Percentiles rank a stretch among this genome's conserved stretches.
Conservation (phyloP, 2,888 invertebrate species). For the Mythimna ferrago region DNA sequence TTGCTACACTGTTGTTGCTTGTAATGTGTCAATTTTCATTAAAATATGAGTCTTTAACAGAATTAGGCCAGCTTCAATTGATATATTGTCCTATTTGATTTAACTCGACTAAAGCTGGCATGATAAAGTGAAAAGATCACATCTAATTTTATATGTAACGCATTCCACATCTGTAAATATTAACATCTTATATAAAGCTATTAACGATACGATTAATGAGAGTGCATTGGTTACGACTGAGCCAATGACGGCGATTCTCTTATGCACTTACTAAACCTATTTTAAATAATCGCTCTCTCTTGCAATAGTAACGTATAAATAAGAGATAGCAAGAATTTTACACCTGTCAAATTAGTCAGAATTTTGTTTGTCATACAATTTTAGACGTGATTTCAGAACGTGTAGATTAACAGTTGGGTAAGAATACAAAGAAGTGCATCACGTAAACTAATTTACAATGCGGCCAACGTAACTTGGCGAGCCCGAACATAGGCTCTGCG, state of each 20-base stretch:
- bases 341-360: no score
- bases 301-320: no score
- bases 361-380: no score
- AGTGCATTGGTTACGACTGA: background rate
- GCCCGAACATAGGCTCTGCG: no score
- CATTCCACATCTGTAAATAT: slow-evolving; percentile 10
- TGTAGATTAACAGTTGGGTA: no score
- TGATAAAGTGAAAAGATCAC: background rate
- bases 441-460: no score
- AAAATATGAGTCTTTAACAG: background rate
- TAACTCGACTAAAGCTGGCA: background rate
- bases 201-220: slow-evolving; percentile 9
- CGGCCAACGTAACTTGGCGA: no score
- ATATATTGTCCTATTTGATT: background rate
- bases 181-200: background rate
- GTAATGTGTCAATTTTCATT: slow-evolving; percentile 36
- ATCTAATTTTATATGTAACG: background rate
- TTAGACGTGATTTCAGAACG: no score
- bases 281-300: no score
- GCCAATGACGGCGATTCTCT: no score
- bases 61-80: background rate
- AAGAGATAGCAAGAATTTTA: no score
- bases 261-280: no score
- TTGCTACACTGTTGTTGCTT: slow-evolving; percentile 53
- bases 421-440: background rate